Conservation (phyloP, 2,797 vertebrate species). For the Anableps anableps region DNA sequence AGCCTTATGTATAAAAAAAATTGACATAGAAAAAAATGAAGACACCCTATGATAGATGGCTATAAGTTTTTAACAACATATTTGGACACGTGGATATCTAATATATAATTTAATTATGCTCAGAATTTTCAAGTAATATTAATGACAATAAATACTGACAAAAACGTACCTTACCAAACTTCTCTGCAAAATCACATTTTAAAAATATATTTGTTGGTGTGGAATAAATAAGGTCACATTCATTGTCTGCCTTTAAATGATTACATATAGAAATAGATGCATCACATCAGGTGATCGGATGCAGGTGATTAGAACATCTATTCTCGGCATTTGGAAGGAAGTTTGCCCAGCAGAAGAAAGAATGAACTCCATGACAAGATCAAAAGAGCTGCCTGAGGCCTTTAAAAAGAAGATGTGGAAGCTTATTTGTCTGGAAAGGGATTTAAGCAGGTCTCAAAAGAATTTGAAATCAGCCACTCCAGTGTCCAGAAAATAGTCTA, state of each 20-base stretch:
- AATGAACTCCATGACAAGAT: neutral
- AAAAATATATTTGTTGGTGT: neutral
- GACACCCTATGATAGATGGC: neutral
- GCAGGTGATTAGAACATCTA: neutral
- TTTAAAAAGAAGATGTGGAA: neutral
- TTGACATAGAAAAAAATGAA: neutral
- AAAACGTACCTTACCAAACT: neutral
- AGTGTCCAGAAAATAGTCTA: neutral
- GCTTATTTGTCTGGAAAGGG: neutral
- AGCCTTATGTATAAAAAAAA: too few relatives aligned
- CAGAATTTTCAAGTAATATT: neutral
- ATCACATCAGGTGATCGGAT: neutral
- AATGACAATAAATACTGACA: neutral
- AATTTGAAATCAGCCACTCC: neutral
- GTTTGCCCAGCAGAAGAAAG: neutral
- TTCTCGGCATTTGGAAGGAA: neutral
- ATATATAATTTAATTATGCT: neutral
- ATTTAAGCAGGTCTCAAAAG: neutral
- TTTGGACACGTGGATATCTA: neutral
- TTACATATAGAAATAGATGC: neutral
- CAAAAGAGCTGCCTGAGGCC: constrained; percentile 1
- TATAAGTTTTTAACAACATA: neutral
- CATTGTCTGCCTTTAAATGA: neutral
- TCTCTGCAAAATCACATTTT: neutral
- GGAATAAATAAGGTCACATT: neutral